phyloP scores from a whole-genome alignment of 2,113 vertebrate genomes.

The Nematolebias whitei region DNA sequence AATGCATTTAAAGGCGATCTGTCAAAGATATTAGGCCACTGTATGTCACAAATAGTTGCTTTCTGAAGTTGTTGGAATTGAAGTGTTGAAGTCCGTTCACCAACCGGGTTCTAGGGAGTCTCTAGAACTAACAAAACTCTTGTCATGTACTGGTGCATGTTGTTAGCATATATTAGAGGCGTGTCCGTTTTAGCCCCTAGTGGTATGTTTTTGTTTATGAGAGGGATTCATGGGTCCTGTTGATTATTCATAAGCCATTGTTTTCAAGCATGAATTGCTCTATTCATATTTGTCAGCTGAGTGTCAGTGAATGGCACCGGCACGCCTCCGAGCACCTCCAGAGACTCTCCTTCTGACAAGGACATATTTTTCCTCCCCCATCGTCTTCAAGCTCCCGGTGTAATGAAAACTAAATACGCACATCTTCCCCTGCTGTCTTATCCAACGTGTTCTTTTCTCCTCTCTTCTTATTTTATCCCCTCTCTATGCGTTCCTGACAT shows the following conservation, averaged over 20 bases:
- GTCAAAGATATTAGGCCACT: constrained; percentile 26
- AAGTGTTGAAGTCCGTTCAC: constrained; percentile 2
- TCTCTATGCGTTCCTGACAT: constrained; percentile 75
- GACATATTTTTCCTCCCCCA: constrained; percentile 85
- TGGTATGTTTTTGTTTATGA: constrained; percentile 75
- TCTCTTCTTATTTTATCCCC: constrained; percentile 53
- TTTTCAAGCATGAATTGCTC: constrained; percentile 73
- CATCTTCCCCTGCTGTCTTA: constrained; percentile 78
- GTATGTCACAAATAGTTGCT: constrained; percentile 16
- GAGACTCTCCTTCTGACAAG: constrained; percentile 92
- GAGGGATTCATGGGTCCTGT: constrained; percentile 52
- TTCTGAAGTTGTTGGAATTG: background rate
- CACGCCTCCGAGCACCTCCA: constrained; percentile 85
- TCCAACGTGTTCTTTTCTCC: constrained; percentile 58
- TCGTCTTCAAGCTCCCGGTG: constrained; percentile 87
- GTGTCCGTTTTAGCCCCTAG: constrained; percentile 41
- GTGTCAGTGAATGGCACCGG: constrained; percentile 89
- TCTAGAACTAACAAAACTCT: background rate
- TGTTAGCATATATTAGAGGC: constrained; percentile 44
- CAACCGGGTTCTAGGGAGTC: constrained; percentile 12
- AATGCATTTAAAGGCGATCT: constrained; percentile 19
- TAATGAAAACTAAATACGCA: constrained; percentile 97
- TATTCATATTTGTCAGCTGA: constrained; percentile 90
- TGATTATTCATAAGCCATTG: constrained; percentile 81
- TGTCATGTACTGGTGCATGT: constrained; percentile 27